Evolutionary conservation across 2,113 vertebrate genomes (phyloP).

Genomic region (Himantopus leucocephalus): DNA sequence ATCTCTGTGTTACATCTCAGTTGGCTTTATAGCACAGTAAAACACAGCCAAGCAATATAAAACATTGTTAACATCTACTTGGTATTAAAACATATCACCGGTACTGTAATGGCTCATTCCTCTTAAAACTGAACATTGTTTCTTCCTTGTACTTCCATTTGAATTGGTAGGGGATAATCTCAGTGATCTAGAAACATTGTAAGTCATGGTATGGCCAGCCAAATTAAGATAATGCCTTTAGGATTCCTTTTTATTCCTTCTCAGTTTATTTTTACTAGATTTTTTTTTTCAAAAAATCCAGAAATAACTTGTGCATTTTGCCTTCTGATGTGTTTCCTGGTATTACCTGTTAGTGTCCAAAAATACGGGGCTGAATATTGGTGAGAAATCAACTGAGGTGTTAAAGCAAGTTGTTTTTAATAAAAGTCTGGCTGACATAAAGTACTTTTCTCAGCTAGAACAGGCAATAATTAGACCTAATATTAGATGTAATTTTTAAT

Average conservation of each 20-base stretch:
- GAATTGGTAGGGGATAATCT: not conserved
- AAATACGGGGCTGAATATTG: not conserved
- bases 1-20: not conserved
- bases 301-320: not conserved
- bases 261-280: not conserved
- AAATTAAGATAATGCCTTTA: not conserved
- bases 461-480: not conserved
- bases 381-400: not conserved
- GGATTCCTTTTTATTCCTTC: not conserved
- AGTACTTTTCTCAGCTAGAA: not conserved
- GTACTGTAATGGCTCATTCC: not conserved
- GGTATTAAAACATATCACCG: not conserved
- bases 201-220: not conserved
- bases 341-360: not conserved
- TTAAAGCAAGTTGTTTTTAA: not conserved
- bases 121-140: not conserved
- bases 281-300: not conserved
- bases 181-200: not conserved
- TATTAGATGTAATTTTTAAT: not conserved
- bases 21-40: not conserved
- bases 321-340: not conserved
- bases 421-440: not conserved
- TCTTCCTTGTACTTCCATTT: not conserved
- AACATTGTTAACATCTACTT: conserved; percentile 16
- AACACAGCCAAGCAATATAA: not conserved